Evolutionary conservation across 2,113 vertebrate genomes (phyloP).

Genomic region (Sturnira hondurensis): DNA sequence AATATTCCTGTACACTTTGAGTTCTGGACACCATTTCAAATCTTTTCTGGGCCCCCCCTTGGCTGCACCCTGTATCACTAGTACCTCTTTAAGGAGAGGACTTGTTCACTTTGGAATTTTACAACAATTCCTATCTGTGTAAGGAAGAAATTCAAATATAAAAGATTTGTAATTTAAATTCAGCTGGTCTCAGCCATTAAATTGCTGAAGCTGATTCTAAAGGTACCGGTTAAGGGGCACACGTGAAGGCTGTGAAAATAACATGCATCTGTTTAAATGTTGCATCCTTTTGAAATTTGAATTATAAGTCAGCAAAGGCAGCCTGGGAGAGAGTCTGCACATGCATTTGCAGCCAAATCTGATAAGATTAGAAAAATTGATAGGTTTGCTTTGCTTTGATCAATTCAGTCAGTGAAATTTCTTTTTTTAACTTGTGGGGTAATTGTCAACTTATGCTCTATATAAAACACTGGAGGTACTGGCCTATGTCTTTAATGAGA

Average conservation of each 20-base stretch:
- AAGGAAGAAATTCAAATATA: not conserved
- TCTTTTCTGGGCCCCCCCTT: too few relatives aligned
- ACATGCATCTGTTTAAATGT: not conserved
- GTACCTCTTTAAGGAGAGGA: not conserved
- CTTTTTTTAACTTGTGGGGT: not conserved
- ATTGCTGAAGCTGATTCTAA: not conserved
- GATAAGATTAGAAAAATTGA: not conserved
- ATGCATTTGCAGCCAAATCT: not conserved
- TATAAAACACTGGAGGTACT: not conserved
- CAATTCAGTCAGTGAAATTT: not conserved
- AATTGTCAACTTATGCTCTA: not conserved
- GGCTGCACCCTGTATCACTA: too few relatives aligned
- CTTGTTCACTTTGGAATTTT: not conserved
- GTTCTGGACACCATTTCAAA: too few relatives aligned
- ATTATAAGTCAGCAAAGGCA: not conserved
- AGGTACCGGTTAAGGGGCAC: not conserved
- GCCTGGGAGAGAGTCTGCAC: not conserved
- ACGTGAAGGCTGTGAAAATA: not conserved
- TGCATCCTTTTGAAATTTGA: not conserved
- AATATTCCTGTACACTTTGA: too few relatives aligned
- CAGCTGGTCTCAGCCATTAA: not conserved
- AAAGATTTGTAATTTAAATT: not conserved
- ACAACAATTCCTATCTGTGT: not conserved
- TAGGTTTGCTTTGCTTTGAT: not conserved
- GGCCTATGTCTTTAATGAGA: not conserved